Conservation (phyloP, 2,113 vertebrate genomes). For the Gallinago paraguaiae region DNA sequence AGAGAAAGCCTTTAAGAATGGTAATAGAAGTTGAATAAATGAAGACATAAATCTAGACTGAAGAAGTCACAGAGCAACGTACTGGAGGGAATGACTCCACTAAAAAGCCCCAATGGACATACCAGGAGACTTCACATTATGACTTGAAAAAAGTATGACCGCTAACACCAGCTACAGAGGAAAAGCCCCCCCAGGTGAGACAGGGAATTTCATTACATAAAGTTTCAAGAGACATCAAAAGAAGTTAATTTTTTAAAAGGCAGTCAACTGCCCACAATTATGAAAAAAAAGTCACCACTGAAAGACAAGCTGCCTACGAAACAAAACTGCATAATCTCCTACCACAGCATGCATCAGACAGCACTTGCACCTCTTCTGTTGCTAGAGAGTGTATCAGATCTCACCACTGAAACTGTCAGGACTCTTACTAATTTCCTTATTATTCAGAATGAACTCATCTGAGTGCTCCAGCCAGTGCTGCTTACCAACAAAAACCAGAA, state of each 20-base stretch:
- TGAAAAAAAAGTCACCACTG: background rate
- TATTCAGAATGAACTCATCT: background rate
- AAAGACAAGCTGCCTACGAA: background rate
- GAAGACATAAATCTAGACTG: background rate
- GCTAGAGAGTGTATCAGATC: fast-evolving
- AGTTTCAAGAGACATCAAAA: background rate
- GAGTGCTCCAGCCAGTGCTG: background rate
- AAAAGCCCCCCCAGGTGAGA: background rate
- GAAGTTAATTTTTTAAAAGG: background rate
- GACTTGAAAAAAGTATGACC: background rate
- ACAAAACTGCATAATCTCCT: background rate
- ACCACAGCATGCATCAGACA: background rate
- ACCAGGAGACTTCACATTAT: background rate
- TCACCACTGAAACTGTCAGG: background rate
- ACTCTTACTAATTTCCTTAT: background rate
- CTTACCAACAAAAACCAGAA: background rate
- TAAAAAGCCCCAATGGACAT: background rate
- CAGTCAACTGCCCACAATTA: background rate
- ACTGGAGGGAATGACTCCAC: background rate
- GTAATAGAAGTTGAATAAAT: background rate
- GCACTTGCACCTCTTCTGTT: background rate
- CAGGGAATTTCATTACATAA: background rate
- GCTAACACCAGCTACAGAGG: background rate
- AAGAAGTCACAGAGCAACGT: background rate
- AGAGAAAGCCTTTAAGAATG: background rate